Base-by-base conservation (phyloP, 2,797 vertebrate genomes). In the Chromobotia macracanthus region DNA sequence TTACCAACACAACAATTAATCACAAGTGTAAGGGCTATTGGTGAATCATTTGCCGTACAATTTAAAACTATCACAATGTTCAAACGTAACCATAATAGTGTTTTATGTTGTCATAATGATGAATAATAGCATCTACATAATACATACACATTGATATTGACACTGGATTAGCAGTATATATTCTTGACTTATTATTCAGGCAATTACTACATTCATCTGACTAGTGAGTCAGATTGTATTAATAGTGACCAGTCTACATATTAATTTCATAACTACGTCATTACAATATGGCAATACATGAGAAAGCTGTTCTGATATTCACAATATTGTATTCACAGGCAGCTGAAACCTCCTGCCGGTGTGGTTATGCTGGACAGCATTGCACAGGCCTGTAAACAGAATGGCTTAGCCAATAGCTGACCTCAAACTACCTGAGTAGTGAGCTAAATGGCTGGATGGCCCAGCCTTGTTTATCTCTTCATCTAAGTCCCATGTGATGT, bases 391-490 rank as follows among this genome's bases (percentile, higher is more conserved):
- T 66, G 69, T 65, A 72, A 72, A 55, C 60, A 79, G 28, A 66
- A 65, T 72, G 68, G 69, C 60, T 72, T 65, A 56, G 77, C 69
- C 69, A 79, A 79, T 55, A 55, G 48, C 35, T 65, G 69, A 72
- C 68, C 77, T 79, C 50, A 21, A 71, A 72, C 50, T 66, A 79
- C 69, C 70, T 65, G 38, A 50, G 46, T 11, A 41, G 56, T 25
- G 28, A 63, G 56, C 67, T 70, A 78, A 78, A 56, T 69, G 67
- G 46, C 77, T 79, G 68, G 72, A 79, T 72, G 23, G 61, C 50
- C 50, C 55, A 38, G 38, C 48, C 61, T 72, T 79, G 77, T 79
- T 79, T 79, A 79, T 79, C 77, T 72, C 69, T 79, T 72, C 60
- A 70, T 50, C 65, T 31, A 72, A 79, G 50, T 56, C 50, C 50